Evolutionary conservation across 2,113 vertebrate species (phyloP), one percentile per base, ranked within the genome.

Genomic region (Urocynchramus pylzowi): DNA sequence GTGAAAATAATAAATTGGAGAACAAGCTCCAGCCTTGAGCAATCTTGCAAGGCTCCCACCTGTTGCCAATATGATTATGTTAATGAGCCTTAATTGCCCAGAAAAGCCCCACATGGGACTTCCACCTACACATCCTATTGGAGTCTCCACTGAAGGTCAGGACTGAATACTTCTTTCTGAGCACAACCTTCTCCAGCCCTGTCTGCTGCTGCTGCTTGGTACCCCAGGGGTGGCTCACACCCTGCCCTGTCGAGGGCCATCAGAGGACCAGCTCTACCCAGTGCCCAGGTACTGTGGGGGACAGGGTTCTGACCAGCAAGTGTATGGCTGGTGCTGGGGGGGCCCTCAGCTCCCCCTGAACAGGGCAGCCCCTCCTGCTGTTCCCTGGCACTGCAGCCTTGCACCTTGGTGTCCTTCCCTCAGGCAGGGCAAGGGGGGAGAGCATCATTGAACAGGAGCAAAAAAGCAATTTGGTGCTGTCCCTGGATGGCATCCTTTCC

Each of bases 161-260:
- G 24, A 19, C 19, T 63, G 30, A 39, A 7, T 1, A 5, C 0
- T 60, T 12, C 1, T 1, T 0, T 27, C 9, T 4, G 0, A 47
- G 14, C 9, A 7, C 1, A 4, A 0, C 3, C 31, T 53, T 84
- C 2, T 70, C 10, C 2, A 44, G 45, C 4, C 4, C 18, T n/a
- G 8, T 11, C 10, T 86, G 30, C 30, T 60, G 50, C 4, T 75
- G 2, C 1, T 56, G 7, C 6, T 9, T 57, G 24, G 1, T 9
- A 1, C 1, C 2, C 3, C 10, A 9, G 68, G 23, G 1, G 2
- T 39, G 24, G 8, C 6, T 90, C 7, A 5, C 9, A 5, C 12
- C 4, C 53, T 22, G 20, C 6, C 0, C 0, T 1, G 5, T 13
- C 0, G 0, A n/a, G n/a, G 14, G 24, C 14, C 2, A 7, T 7